Conservation (phyloP, 2,888 invertebrate species). For the Patella caerulea region DNA sequence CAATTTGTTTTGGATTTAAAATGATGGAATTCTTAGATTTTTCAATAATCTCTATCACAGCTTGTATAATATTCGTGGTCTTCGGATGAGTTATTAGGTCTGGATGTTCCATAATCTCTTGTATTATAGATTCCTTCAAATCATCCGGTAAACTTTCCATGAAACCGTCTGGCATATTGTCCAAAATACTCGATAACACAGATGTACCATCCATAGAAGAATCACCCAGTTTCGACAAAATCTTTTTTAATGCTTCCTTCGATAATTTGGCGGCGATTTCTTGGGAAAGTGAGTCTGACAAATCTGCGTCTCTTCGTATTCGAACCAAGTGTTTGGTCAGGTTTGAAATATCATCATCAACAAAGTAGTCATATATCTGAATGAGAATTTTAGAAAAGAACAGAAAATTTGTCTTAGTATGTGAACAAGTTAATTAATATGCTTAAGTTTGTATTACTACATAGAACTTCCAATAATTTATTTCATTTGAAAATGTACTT, state of each 20-base stretch:
- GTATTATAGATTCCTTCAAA: conserved; percentile 1
- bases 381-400: neutral
- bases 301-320: conserved; percentile 20
- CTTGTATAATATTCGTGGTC: conserved; percentile 27
- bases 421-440: too few species aligned
- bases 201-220: neutral
- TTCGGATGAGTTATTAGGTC: conserved; percentile 4
- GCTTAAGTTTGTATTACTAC: too few species aligned
- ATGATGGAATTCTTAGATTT: conserved; percentile 25
- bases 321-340: conserved; percentile 24
- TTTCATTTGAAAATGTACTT: too few species aligned
- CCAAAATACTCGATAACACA: conserved; percentile 1
- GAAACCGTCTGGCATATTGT: neutral
- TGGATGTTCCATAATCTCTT: conserved; percentile 9
- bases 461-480: too few species aligned
- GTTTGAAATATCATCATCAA: conserved; percentile 46
- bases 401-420: too few species aligned
- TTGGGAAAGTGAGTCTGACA: neutral
- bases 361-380: conserved; percentile 56
- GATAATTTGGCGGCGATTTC: conserved; percentile 25
- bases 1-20: conserved; percentile 44
- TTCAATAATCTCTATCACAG: conserved; percentile 31
- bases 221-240: conserved; percentile 13
- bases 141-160: neutral
- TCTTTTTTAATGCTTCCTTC: neutral